These are phyloP conservation scores for Lethenteron camtschaticum DNA, from an alignment of 2,113 vertebrate species.

Conservation along the genomic window DNA sequence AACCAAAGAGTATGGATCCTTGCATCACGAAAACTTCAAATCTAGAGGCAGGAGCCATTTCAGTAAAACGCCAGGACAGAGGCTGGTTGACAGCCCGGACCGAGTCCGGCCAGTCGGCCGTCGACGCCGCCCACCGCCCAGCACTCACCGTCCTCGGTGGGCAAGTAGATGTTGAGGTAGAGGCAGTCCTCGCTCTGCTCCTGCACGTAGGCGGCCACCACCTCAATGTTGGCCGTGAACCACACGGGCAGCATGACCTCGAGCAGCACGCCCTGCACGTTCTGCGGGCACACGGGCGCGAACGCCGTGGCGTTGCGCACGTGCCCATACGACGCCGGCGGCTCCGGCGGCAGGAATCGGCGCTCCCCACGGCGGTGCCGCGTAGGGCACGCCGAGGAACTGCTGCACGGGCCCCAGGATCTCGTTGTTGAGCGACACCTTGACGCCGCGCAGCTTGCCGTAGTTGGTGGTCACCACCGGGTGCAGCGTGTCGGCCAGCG, in stretches of 20 bases:
- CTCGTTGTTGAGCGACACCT: slow-evolving; percentile 96
- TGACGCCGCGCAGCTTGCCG: slow-evolving; percentile 69
- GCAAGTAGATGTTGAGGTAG: slow-evolving; percentile 93
- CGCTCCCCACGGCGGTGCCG: slow-evolving; percentile 65
- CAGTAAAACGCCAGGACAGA: no score
- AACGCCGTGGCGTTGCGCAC: slow-evolving; percentile 78
- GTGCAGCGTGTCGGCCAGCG: slow-evolving; percentile 14
- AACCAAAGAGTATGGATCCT: no score
- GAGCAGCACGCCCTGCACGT: slow-evolving; percentile 73
- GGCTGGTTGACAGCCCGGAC: no score
- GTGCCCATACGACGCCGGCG: slow-evolving; percentile 56
- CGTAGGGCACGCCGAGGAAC: slow-evolving; percentile 83
- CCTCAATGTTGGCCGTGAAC: slow-evolving; percentile 94
- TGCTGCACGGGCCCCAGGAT: slow-evolving; percentile 89
- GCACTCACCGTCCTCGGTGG: slow-evolving; percentile 98
- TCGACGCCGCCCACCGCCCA: background rate
- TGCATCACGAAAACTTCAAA: no score
- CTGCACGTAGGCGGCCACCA: slow-evolving; percentile 82
- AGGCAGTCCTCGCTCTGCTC: slow-evolving; percentile 98
- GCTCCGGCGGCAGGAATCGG: slow-evolving; percentile 84
- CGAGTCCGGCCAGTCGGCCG: no score
- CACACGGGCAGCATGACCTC: slow-evolving; percentile 98
- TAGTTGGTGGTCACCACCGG: slow-evolving; percentile 62
- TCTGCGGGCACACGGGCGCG: slow-evolving; percentile 88
- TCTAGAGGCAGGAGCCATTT: no score